These are phyloP conservation scores for Melanostigma gelatinosum DNA, from an alignment of 2,113 vertebrate species.

Conservation along the genomic window DNA sequence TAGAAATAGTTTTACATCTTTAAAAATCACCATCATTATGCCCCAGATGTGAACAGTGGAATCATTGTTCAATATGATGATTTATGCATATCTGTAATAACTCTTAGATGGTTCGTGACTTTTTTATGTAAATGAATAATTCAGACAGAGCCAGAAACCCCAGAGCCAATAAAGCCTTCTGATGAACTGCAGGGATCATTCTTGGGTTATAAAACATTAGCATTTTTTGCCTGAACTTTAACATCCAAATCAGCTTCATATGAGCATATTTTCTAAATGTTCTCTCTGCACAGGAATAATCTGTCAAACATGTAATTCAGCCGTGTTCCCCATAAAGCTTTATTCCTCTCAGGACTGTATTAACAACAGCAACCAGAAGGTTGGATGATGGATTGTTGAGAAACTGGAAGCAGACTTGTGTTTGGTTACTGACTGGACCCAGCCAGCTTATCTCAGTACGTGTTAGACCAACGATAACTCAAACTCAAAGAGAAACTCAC, in stretches of 20 bases:
- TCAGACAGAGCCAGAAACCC: conserved; percentile 4
- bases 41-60: conserved; percentile 14
- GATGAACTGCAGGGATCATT: conserved; percentile 21
- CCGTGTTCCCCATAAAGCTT: conserved; percentile 1
- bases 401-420: conserved; percentile 19
- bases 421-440: neutral
- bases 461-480: neutral
- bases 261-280: conserved; percentile 20
- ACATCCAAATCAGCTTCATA: conserved; percentile 16
- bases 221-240: neutral
- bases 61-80: conserved; percentile 17
- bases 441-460: neutral
- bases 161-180: neutral
- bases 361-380: conserved; percentile 1
- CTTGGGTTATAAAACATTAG: conserved; percentile 10
- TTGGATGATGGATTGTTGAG: conserved; percentile 22
- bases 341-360: conserved; percentile 1
- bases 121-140: conserved; percentile 15
- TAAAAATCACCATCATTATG: conserved; percentile 1
- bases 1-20: conserved; percentile 22
- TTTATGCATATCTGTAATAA: conserved; percentile 28
- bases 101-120: neutral
- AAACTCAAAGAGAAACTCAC: neutral
- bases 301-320: conserved; percentile 19
- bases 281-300: conserved; percentile 35